A percentile compares a stretch with the other conserved stretches of the same genome.
Evolutionary conservation across 2,797 vertebrate genomes (phyloP).

Genomic region (Cetoscarus ocellatus): DNA sequence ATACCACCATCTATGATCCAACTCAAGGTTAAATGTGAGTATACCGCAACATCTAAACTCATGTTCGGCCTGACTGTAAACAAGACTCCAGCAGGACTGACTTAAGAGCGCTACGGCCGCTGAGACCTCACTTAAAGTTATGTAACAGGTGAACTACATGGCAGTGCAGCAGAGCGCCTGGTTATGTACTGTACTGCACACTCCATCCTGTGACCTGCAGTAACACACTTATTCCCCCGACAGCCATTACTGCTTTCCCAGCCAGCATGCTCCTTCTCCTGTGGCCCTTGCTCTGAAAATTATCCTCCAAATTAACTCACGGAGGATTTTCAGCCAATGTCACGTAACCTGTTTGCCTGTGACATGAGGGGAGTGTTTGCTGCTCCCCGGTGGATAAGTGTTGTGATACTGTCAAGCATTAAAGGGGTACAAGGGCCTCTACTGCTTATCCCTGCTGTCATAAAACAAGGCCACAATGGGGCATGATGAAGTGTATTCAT

Average conservation of each 20-base stretch:
- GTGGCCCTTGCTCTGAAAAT: constrained; percentile 59
- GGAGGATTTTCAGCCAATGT: constrained; percentile 64
- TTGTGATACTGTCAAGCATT: constrained; percentile 49
- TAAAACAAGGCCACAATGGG: constrained; percentile 52
- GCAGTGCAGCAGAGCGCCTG: constrained; percentile 16
- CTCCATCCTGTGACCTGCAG: constrained; percentile 49
- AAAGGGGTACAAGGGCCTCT: constrained; percentile 38
- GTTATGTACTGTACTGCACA: constrained; percentile 40
- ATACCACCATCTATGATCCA: neutral
- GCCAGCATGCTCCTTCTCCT: constrained; percentile 45
- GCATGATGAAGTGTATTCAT: constrained; percentile 51
- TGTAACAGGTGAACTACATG: constrained; percentile 35
- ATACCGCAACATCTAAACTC: constrained; percentile 7
- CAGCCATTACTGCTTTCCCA: constrained; percentile 60
- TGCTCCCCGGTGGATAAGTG: constrained; percentile 42
- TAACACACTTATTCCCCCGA: constrained; percentile 56
- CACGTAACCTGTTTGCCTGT: constrained; percentile 57
- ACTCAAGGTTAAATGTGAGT: constrained; percentile 8
- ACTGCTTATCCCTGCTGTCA: constrained; percentile 44
- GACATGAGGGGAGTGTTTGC: constrained; percentile 34
- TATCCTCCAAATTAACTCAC: constrained; percentile 73
- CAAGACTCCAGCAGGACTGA: constrained; percentile 5
- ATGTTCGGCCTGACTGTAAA: constrained; percentile 28
- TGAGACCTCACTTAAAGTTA: constrained; percentile 24
- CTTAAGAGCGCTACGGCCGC: constrained; percentile 12